Evolutionary conservation across 2,888 invertebrate species (phyloP), one percentile per base, ranked within the genome.

Genomic region (Drosophila nr. perissopoda): DNA sequence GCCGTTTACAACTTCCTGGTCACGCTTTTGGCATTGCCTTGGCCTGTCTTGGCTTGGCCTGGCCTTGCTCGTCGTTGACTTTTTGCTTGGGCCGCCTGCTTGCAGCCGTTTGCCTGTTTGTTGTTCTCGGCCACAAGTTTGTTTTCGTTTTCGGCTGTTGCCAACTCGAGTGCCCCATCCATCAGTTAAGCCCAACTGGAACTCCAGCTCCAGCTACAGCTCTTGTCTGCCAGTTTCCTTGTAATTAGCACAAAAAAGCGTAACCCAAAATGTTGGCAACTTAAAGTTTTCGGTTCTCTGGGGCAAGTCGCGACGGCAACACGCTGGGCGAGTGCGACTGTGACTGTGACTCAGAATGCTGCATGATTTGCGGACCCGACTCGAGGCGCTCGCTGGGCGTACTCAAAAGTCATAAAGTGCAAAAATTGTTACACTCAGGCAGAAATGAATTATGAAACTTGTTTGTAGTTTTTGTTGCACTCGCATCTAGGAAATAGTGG

Each of bases 351-450:
- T 81, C 58, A 51, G 61, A 79, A 70, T 80, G 71, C 71, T 79
- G 72, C 84, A 89, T 87, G 87, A 87, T 86, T 83, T 84, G 90
- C 87, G 72, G 70, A 72, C 79, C 66, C 59, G 67, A 70, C 64
- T 80, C 67, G 69, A 80, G 70, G 52, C 73, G 74, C 81, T 83
- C 74, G 83, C 81, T 72, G 83, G 64, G 88, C 90, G 86, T 79
- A 88, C 85, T 85, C 88, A 64, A 90, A 85, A 89, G 90, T 85
- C 85, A 88, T 85, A 85, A 85, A 85, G 85, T 86, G 89, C 85
- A 90, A 90, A 86, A 86, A 86, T 86, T 90, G 90, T 86, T 90
- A 86, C 90, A 90, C 90, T 86, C 85, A 86, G 87, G 89, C 85
- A 88, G 85, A 86, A 86, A 86, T 90, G 87, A 86, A 90, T 86